Evolutionary conservation across 1,140 invertebrate genomes (phyloP).

Genomic region (Zaprionus taronus): DNA sequence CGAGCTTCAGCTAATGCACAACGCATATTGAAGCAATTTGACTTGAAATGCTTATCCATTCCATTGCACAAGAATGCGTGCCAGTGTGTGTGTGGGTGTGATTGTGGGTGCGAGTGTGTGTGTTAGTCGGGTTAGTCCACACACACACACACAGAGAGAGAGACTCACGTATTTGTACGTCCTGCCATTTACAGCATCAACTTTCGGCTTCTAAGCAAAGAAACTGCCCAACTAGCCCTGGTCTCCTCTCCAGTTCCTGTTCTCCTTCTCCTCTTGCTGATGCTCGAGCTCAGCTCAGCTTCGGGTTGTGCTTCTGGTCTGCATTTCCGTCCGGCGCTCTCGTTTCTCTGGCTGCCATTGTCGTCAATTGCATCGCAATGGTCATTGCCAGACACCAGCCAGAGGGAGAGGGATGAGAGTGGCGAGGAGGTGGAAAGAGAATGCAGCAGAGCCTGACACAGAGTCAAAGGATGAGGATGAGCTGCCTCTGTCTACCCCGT

Average conservation of each 20-base stretch:
- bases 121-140: constrained; percentile 7
- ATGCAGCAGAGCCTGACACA: background rate
- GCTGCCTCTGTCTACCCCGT: background rate
- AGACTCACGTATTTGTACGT: constrained; percentile 29
- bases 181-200: constrained; percentile 58
- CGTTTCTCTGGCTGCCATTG: constrained; percentile 51
- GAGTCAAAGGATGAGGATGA: background rate
- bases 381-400: constrained; percentile 43
- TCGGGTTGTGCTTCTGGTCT: constrained; percentile 46
- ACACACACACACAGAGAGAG: background rate
- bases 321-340: constrained; percentile 68
- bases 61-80: constrained; percentile 52
- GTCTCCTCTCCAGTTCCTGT: background rate
- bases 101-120: constrained; percentile 16
- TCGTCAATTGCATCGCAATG: constrained; percentile 74
- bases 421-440: background rate
- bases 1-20: constrained; percentile 71
- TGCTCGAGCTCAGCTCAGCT: background rate
- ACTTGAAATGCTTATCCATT: constrained; percentile 71
- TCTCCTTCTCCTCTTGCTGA: background rate
- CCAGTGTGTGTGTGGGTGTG: constrained; percentile 17
- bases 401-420: background rate
- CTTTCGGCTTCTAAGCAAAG: constrained; percentile 58
- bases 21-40: constrained; percentile 79
- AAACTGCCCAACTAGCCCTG: constrained; percentile 44